Conservation (phyloP, 2,888 invertebrate species). For the Drosophila ustulata region DNA sequence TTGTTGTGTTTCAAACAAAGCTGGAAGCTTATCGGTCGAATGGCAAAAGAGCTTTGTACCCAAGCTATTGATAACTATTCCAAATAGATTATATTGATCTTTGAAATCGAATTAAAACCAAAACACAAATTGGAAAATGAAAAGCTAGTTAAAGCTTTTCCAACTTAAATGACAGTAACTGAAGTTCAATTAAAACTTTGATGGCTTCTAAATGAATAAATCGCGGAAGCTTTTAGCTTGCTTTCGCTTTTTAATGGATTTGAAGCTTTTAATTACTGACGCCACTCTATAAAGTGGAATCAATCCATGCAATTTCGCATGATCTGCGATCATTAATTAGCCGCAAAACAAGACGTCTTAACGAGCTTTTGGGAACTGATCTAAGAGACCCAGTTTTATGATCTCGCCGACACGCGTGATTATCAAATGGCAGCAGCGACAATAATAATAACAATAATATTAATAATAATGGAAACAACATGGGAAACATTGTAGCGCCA, state of each 20-base stretch:
- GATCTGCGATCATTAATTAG: slow-evolving; percentile 12
- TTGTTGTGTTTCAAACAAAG: too few species aligned
- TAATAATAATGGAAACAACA: slow-evolving; percentile 24
- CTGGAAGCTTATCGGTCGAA: neutral
- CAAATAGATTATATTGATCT: too few species aligned
- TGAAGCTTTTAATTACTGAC: neutral
- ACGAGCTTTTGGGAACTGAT: slow-evolving; percentile 6
- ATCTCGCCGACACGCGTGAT: slow-evolving; percentile 41
- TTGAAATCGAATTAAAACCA: too few species aligned
- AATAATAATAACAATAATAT: slow-evolving; percentile 9
- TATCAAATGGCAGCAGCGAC: slow-evolving; percentile 3
- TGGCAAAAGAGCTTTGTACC: neutral
- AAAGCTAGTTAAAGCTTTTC: too few species aligned
- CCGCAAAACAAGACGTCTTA: neutral
- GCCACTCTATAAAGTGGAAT: neutral
- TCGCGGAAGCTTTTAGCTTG: neutral
- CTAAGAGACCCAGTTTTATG: slow-evolving; percentile 14
- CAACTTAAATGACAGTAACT: too few species aligned
- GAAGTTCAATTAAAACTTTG: too few species aligned
- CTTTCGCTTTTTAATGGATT: neutral
- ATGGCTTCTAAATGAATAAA: neutral
- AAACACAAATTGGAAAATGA: too few species aligned
- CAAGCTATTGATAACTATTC: neutral
- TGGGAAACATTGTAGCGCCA: slow-evolving; percentile 27
- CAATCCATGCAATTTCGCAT: neutral